phyloP scores from a whole-genome alignment of 2,888 invertebrate species.

The Cheilosia variabilis region DNA sequence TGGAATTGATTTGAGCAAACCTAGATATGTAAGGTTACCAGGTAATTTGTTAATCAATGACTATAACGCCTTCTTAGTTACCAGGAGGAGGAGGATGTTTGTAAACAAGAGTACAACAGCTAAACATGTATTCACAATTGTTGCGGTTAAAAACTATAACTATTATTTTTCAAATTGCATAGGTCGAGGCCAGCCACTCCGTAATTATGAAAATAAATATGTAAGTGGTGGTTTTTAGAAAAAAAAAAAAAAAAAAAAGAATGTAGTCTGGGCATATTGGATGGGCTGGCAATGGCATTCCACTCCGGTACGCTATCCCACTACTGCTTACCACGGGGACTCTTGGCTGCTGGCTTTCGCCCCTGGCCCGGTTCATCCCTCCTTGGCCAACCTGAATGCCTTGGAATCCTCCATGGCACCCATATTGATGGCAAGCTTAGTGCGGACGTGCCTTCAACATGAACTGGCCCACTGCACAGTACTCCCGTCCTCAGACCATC shows the following conservation, averaged over 20 bases:
- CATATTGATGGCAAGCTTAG: constrained; percentile 99
- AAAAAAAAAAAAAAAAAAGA: constrained; percentile 85
- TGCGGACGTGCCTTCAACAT: constrained; percentile 97
- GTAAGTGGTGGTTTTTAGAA: neutral
- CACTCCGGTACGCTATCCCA: constrained; percentile 99
- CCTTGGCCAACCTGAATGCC: constrained; percentile 96
- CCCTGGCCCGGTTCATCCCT: constrained; percentile 99
- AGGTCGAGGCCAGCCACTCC: neutral
- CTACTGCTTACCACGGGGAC: constrained; percentile 99
- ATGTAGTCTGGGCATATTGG: constrained; percentile 90
- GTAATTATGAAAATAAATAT: neutral
- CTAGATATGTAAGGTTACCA: neutral
- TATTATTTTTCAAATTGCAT: neutral
- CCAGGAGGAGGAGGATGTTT: neutral
- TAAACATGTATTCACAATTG: neutral
- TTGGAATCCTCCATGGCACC: constrained; percentile 92
- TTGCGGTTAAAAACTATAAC: too few species aligned
- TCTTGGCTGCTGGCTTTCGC: constrained; percentile 99
- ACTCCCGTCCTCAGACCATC: constrained; percentile 96
- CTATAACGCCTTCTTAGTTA: constrained; percentile 8
- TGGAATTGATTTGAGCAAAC: neutral
- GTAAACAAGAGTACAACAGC: neutral
- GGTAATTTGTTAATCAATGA: constrained; percentile 49
- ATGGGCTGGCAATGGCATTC: constrained; percentile 93
- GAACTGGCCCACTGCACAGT: constrained; percentile 85